These are phyloP conservation scores for Coptotermes formosanus DNA, from an alignment of 1,140 invertebrate species.

Conservation along the genomic window DNA sequence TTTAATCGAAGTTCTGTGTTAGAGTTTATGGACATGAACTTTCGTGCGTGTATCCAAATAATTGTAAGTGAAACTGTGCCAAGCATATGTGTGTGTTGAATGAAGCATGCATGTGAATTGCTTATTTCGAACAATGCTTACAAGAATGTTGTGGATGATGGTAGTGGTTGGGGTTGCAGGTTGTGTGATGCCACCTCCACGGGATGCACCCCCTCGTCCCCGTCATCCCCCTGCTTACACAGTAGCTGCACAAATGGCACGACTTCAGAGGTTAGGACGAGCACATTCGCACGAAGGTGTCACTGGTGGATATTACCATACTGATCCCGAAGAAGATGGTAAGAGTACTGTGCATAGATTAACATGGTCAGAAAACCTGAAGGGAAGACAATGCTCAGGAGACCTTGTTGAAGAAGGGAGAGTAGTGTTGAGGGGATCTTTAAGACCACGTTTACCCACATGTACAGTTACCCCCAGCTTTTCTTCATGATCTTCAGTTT, in stretches of 20 bases:
- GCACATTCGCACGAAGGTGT: constrained; percentile 85
- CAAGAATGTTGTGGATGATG: background rate
- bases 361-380: background rate
- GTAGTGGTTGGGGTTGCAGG: constrained; percentile 18
- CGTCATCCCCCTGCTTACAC: constrained; percentile 71
- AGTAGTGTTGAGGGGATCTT: background rate
- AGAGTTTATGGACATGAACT: too few relatives aligned
- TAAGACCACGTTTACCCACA: background rate
- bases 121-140: background rate
- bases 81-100: background rate
- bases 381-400: background rate
- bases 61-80: background rate
- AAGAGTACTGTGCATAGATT: constrained; percentile 3
- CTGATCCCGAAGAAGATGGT: constrained; percentile 67
- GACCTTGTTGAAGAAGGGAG: background rate
- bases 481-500: too few relatives aligned
- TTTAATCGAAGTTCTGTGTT: too few relatives aligned
- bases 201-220: constrained; percentile 39
- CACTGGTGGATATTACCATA: constrained; percentile 70
- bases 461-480: too few relatives aligned
- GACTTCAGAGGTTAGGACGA: constrained; percentile 71
- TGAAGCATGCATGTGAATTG: background rate
- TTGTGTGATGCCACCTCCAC: constrained; percentile 37
- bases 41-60: too few relatives aligned
- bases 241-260: constrained; percentile 76